Evolutionary conservation across 2,888 invertebrate species (phyloP), one percentile per base, ranked within the genome.

Genomic region (Mantis religiosa): DNA sequence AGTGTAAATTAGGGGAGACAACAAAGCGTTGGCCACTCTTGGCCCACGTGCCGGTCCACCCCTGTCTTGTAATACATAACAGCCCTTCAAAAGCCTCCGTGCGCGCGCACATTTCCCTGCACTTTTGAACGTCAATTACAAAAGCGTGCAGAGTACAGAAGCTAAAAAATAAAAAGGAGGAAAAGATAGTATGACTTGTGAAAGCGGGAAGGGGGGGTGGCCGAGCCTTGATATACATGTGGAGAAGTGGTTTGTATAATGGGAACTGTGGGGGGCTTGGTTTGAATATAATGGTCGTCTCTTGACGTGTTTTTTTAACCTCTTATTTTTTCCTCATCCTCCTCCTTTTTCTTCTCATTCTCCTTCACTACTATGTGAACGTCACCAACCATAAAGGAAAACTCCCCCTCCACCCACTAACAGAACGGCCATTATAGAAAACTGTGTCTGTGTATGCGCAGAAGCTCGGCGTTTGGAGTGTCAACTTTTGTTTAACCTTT

Each of bases 111-210:
- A 27, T 87, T 34, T 20, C 84, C 85, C 89, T 89, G 89, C 86
- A 90, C 90, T 88, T 90, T 90, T 90, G 89, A 89, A 88, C 90
- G 90, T 89, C 90, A 89, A 90, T 90, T 89, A 89, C 88, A 71
- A 54, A 28, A 82, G 87, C 82, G 81, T 88, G 85, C 87, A 54
- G 86, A 47, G 34, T 87, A 87, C 28, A 82, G 81, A 87, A 87
- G 81, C 87, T 87, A 82, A 87, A 87, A 81, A 71, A 71, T 81
- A 71, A 30, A 83, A 30, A 71, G 54, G 54, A 71, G 54, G 54
- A 71, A 71, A 71, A 71, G 54, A 71, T 71, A 71, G 54, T 71
- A 71, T 71, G 54, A 71, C 54, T 71, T 71, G 54, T 71, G 54
- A 71, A 71, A 71, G 54, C 20, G 54, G 54, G 54, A 71, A 71